Evolutionary conservation across 2,888 invertebrate species (phyloP), one percentile per base, ranked within the genome.

Genomic region (Silvanus unidentatus): DNA sequence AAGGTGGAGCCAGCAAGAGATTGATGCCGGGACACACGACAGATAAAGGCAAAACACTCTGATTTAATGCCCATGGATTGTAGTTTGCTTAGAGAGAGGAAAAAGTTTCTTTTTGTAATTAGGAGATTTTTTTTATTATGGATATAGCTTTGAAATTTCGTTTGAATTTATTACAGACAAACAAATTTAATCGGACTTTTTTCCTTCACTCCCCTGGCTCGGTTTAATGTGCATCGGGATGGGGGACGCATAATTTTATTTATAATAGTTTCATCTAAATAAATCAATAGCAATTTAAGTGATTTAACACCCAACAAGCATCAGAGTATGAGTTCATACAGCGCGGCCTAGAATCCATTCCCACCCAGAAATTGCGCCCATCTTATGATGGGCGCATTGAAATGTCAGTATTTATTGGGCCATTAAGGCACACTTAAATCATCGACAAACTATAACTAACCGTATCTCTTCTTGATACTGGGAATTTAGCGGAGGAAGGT

Each of bases 381-480:
- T 64, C 65, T 65, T 37, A 65, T 68, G 70, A 70, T 70, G 69
- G 69, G 66, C 68, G 69, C 75, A 76, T 76, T 75, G 76, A 76
- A 76, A 76, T 75, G 72, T 73, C 69, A 71, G 73, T 77, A 77
- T 77, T 76, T 77, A 76, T 77, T 75, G 76, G 73, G 74, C 77
- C 76, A 77, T 77, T 77, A 77, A 75, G 76, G 74, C 71, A 71
- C 68, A 73, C 72, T 75, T 76, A 77, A 77, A 77, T 76, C 77
- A 77, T 76, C 70, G 68, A 61, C 51, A 70, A 72, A 74, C 75
- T 73, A 70, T 75, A 75, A 75, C 74, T 75, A 74, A 65, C 68
- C 67, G 64, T 69, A 68, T 70, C 68, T 61, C 57, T 52, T 45
- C 47, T 41, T 40, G 40, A 46, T 49, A 46, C 45, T 45, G 45